Evolutionary conservation across 2,113 vertebrate species (phyloP).

Genomic region (Carlito syrichta): DNA sequence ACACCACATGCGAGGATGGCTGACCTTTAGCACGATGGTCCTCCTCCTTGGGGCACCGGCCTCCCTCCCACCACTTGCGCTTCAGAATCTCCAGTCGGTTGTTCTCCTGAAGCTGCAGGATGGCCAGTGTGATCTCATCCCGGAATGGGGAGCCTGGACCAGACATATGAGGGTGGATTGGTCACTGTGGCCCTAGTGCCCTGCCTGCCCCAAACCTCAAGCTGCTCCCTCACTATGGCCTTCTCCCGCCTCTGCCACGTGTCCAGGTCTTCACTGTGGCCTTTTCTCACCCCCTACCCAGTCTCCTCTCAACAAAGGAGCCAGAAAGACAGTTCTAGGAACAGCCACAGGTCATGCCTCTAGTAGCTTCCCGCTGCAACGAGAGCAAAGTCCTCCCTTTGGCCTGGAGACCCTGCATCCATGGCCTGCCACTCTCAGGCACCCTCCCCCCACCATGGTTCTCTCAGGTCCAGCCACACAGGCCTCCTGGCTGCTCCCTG

Average conservation of each 20-base stretch:
- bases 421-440: not conserved
- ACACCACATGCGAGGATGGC: accelerated
- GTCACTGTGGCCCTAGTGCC: not conserved
- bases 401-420: not conserved
- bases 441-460: accelerated
- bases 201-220: not conserved
- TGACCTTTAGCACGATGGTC: conserved; percentile 93
- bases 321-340: not conserved
- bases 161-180: not conserved
- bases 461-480: not conserved
- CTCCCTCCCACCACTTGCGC: conserved; percentile 93
- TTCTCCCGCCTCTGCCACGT: not conserved
- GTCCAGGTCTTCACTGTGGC: not conserved
- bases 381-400: not conserved
- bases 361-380: not conserved
- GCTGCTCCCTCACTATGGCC: not conserved
- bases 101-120: conserved; percentile 93
- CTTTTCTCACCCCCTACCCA: not conserved
- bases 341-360: not conserved
- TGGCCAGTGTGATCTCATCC: conserved; percentile 92
- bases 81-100: conserved; percentile 94
- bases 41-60: conserved; percentile 92
- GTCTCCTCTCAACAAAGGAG: not conserved
- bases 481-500: not conserved
- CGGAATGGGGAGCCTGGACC: conserved; percentile 89